Evolutionary conservation across 1,140 invertebrate genomes (phyloP).

Genomic region (Aphelinus certus): DNA sequence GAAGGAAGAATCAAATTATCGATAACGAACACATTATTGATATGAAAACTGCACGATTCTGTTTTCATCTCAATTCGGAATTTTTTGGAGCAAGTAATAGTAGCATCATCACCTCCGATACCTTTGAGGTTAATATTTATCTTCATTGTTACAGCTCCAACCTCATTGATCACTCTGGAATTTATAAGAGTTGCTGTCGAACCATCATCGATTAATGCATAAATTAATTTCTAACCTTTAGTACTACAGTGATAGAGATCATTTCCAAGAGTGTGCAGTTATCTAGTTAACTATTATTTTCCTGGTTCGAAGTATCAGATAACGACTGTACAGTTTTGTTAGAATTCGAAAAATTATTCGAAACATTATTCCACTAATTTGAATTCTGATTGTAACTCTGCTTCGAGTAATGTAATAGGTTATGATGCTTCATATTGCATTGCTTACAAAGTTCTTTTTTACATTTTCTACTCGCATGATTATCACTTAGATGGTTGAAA

Average conservation of each 20-base stretch:
- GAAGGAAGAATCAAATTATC: no score
- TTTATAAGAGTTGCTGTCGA: not conserved
- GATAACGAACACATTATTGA: no score
- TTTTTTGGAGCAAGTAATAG: not conserved
- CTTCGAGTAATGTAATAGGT: not conserved
- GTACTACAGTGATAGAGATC: not conserved
- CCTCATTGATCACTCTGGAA: not conserved
- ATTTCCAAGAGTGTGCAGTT: slow-evolving; percentile 3
- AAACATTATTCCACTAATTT: not conserved
- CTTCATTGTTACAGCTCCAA: not conserved
- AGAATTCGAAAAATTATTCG: not conserved
- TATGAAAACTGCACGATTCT: not conserved
- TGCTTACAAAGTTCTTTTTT: not conserved
- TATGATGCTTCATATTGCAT: not conserved
- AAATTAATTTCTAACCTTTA: not conserved
- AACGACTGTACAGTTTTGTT: not conserved
- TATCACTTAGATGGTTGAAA: not conserved
- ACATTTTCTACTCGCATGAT: not conserved
- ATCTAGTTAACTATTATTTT: not conserved
- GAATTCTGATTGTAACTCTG: no score
- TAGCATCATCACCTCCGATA: not conserved
- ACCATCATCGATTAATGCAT: no score
- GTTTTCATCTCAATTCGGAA: not conserved
- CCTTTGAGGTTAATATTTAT: not conserved
- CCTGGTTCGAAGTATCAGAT: no score